Conservation (phyloP, 2,888 invertebrate genomes). For the Opisthograptis luteolata region DNA sequence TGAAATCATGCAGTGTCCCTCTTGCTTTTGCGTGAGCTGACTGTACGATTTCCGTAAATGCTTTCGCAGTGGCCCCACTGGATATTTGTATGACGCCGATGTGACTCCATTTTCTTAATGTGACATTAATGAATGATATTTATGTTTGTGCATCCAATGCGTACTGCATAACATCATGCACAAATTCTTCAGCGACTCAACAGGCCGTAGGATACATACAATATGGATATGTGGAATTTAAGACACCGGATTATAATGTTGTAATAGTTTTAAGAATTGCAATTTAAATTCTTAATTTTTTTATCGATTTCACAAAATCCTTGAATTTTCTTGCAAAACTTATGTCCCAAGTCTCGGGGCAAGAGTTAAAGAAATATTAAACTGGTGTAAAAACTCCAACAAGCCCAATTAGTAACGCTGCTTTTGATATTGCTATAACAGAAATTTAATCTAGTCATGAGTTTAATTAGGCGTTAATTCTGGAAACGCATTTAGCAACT, state of each 20-base stretch:
- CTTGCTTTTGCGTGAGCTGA: slow-evolving; percentile 57
- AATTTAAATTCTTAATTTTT: slow-evolving; percentile 22
- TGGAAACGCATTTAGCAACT: slow-evolving; percentile 38
- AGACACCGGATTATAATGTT: slow-evolving; percentile 2
- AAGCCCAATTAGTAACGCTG: slow-evolving; percentile 1
- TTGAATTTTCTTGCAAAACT: slow-evolving; percentile 21
- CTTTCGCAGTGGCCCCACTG: slow-evolving; percentile 36
- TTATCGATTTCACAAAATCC: slow-evolving; percentile 23
- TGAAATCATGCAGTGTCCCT: slow-evolving; percentile 50
- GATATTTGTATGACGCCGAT: slow-evolving; percentile 52
- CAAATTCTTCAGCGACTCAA: slow-evolving; percentile 32
- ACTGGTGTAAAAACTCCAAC: slow-evolving; percentile 6
- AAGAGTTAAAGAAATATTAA: slow-evolving; percentile 9
- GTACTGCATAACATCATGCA: slow-evolving; percentile 30
- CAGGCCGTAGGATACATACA: not conserved
- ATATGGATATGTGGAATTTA: slow-evolving; percentile 11
- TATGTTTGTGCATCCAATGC: slow-evolving; percentile 53
- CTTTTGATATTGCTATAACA: slow-evolving; percentile 2
- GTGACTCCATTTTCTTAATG: slow-evolving; percentile 59
- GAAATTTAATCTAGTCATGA: slow-evolving; percentile 20
- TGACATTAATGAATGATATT: slow-evolving; percentile 59
- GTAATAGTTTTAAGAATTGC: slow-evolving; percentile 9
- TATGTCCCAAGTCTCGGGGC: slow-evolving; percentile 4
- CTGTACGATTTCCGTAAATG: slow-evolving; percentile 48
- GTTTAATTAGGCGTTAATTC: slow-evolving; percentile 41